Conservation (phyloP, 2,888 invertebrate genomes). For the Himalopsyche kuldschensis region DNA sequence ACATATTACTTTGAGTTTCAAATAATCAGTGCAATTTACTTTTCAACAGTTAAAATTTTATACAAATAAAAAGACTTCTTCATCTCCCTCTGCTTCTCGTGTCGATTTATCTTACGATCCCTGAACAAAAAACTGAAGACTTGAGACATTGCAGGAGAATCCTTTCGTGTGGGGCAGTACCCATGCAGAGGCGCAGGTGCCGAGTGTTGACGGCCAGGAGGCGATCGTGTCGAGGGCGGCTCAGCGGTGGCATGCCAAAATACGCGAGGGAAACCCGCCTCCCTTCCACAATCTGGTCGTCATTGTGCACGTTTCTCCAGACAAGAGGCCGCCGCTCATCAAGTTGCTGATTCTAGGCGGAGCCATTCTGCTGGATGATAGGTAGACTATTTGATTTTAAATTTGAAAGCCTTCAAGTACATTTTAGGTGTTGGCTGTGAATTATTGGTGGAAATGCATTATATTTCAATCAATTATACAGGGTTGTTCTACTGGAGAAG, state of each 20-base stretch:
- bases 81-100: neutral
- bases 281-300: conserved; percentile 60
- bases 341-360: conserved; percentile 78
- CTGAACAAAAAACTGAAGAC: neutral
- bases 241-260: conserved; percentile 45
- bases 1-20: too few species aligned
- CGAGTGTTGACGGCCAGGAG: conserved; percentile 52
- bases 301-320: conserved; percentile 62
- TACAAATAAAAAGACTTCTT: neutral
- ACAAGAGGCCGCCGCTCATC: conserved; percentile 63
- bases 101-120: neutral
- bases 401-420: too few species aligned
- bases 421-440: too few species aligned
- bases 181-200: conserved; percentile 55
- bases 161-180: conserved; percentile 86
- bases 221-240: conserved; percentile 71
- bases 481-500: too few species aligned
- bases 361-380: conserved; percentile 65
- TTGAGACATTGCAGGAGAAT: conserved; percentile 65
- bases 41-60: too few species aligned
- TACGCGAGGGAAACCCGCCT: conserved; percentile 47
- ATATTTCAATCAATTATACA: too few species aligned
- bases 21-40: too few species aligned
- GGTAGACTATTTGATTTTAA: conserved; percentile 49
- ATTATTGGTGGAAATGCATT: too few species aligned